Evolutionary conservation across 2,797 vertebrate species (phyloP).

Genomic region (Cossypha niveicapilla): DNA sequence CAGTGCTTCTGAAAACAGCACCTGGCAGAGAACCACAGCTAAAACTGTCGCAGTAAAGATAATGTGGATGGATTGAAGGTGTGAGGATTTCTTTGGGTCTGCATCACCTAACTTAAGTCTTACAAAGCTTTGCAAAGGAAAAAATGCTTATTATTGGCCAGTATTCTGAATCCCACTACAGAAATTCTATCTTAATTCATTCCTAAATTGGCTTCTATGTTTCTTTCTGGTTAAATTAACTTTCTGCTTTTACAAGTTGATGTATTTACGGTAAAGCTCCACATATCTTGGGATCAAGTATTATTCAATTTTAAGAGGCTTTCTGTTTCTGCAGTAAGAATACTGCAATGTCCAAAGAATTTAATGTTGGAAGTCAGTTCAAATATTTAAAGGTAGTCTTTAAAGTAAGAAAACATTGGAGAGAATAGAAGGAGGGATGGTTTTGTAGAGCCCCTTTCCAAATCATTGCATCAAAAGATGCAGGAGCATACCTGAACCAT

Average conservation of each 20-base stretch:
- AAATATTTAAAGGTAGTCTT: not conserved
- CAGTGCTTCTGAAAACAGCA: not conserved
- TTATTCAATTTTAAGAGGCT: not conserved
- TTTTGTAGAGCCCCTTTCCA: not conserved
- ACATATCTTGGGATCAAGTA: not conserved
- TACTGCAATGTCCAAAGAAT: not conserved
- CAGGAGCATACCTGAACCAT: not conserved
- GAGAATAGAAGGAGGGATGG: not conserved
- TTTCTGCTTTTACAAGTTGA: not conserved
- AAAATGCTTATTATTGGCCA: not conserved
- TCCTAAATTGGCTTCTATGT: not conserved
- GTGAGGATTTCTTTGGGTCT: not conserved
- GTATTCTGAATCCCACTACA: not conserved
- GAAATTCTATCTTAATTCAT: not conserved
- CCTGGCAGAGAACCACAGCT: not conserved
- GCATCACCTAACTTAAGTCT: not conserved
- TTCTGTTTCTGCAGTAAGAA: not conserved
- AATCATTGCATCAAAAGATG: not conserved
- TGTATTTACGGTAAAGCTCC: not conserved
- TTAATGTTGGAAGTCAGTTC: not conserved
- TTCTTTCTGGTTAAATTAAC: not conserved
- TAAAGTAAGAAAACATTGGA: not conserved
- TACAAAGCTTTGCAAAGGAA: not conserved
- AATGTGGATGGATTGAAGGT: not conserved
- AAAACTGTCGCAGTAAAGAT: not conserved